phyloP scores from a whole-genome alignment of 2,888 invertebrate species.

The Euplagia quadripunctaria region DNA sequence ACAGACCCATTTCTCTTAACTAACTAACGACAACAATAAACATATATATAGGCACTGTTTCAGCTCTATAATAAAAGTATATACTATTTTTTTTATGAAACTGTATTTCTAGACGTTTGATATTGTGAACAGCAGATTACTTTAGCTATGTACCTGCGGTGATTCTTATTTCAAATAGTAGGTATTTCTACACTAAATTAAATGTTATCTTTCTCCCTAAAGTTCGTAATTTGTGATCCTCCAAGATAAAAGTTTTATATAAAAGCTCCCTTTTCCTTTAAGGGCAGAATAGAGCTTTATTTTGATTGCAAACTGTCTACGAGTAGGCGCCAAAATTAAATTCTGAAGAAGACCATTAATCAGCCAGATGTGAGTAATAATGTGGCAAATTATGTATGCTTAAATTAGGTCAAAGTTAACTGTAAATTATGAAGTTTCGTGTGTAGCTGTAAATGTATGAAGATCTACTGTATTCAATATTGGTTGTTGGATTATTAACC shows the following conservation, averaged over 20 bases:
- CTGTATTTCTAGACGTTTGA: too few species aligned
- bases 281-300: constrained; percentile 11
- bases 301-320: constrained; percentile 19
- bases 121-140: too few species aligned
- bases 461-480: too few species aligned
- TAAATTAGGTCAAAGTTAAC: constrained; percentile 26
- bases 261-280: constrained; percentile 10
- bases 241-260: background rate
- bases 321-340: constrained; percentile 35
- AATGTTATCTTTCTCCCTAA: background rate
- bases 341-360: constrained; percentile 35
- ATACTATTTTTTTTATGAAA: too few species aligned
- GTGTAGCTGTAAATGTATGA: too few species aligned
- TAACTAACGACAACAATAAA: too few species aligned
- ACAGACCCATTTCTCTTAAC: too few species aligned
- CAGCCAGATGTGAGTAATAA: constrained; percentile 36
- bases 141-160: too few species aligned
- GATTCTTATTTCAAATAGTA: too few species aligned
- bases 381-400: constrained; percentile 32
- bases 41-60: too few species aligned
- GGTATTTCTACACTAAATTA: background rate
- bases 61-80: too few species aligned
- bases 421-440: background rate
- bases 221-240: background rate
- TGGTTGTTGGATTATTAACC: background rate